Conservation (phyloP, 2,797 vertebrate species). For the Catostomus latipinnis region DNA sequence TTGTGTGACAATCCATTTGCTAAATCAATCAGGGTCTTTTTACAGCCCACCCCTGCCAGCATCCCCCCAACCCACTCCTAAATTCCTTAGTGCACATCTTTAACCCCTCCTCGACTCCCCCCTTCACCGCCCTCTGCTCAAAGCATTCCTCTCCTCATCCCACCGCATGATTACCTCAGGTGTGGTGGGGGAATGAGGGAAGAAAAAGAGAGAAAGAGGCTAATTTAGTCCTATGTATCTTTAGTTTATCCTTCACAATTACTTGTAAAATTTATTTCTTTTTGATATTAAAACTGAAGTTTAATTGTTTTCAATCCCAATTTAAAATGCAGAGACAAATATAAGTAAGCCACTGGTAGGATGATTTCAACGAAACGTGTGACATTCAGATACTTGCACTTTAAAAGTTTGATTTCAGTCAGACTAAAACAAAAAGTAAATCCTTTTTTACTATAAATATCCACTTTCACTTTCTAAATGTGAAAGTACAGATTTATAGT, state of each 20-base stretch:
- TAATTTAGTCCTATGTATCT: not conserved
- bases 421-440: too few relatives aligned
- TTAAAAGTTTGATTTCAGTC: too few relatives aligned
- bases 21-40: constrained; percentile 87
- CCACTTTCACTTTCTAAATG: too few relatives aligned
- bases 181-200: constrained; percentile 51
- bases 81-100: constrained; percentile 62
- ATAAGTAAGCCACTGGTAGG: too few relatives aligned
- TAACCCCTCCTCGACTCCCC: constrained; percentile 53
- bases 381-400: too few relatives aligned
- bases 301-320: too few relatives aligned
- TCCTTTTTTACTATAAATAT: too few relatives aligned
- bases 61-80: constrained; percentile 46
- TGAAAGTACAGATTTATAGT: too few relatives aligned
- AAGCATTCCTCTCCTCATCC: constrained; percentile 66
- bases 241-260: not conserved
- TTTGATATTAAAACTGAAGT: too few relatives aligned
- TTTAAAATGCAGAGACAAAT: too few relatives aligned
- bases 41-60: constrained; percentile 69
- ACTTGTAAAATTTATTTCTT: not conserved
- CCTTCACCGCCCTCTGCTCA: constrained; percentile 39
- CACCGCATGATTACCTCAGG: constrained; percentile 71
- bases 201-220: not conserved
- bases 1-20: constrained; percentile 79
- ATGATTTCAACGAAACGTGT: too few relatives aligned